Base-by-base conservation (phyloP, 1,140 invertebrate species). In the Cyclina sinensis region DNA sequence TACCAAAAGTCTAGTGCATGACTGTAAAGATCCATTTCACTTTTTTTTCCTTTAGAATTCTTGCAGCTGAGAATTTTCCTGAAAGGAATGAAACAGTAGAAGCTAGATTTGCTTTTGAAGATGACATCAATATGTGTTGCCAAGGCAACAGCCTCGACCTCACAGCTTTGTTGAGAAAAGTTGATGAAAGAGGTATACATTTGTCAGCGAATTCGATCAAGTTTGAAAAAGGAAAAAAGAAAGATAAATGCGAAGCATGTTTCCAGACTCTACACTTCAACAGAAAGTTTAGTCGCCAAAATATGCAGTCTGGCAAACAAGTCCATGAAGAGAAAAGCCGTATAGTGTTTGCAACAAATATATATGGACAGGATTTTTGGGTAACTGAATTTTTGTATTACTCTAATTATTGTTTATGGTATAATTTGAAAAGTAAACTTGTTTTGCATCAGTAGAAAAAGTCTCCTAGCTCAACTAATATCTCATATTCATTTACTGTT, bases 311-410 rank as follows among this genome's bases (percentile, higher is more conserved):
- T 3, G 68, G 82, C 11, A 84, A 74, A 74, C 82, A 70, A 39
- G 82, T 84, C 9, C 82, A 84, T 39, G 82, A 84, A 27, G 82
- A 84, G 65, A 84, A 84, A 46, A 70, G 65, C 18, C 0, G 82
- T 12, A 51, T 84, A 9, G 39, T 84, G 0, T 84, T 84, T 32
- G 32, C 32, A 2, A 84, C 82, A 70, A 57, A 14, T 0, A 48
- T 82, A 7, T 30, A 46, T 32, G 21, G 27, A 1, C 7, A 32
- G 18, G 27, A 54, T 12, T 78, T 18, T 11, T 57, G 39, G 74
- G 74, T 78, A 78, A 78, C 0, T 62, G 9, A 43, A 43, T 43
- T 14, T 43, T 14, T 43, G 43, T 43, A 7, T 7, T 14, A 43
- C 43, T 43, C 4, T 4, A 43, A 43, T 43, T 43, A n/a, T 14